phyloP scores from a whole-genome alignment of 2,113 vertebrate genomes.

The Gorsachius goisagi region DNA sequence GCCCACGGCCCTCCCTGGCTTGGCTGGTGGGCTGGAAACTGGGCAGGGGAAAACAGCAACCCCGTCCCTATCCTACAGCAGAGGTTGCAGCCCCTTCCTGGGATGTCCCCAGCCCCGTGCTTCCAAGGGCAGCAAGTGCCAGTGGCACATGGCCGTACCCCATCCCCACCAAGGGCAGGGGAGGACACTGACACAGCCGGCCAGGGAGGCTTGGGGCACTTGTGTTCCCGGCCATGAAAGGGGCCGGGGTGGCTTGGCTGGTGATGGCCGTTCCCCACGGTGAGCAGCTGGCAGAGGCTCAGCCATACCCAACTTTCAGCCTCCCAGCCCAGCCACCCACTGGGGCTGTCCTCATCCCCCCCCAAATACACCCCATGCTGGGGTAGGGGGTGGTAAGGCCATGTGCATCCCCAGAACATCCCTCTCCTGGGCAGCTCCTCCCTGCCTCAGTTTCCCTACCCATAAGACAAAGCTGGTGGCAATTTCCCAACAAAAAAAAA shows the following conservation, averaged over 20 bases:
- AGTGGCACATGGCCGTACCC: neutral
- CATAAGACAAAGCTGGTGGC: accelerated
- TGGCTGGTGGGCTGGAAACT: neutral
- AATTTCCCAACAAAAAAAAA: neutral
- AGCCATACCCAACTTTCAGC: neutral
- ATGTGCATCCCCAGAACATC: neutral
- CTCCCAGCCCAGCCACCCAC: neutral
- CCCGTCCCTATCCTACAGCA: neutral
- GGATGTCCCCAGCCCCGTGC: neutral
- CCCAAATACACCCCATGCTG: accelerated
- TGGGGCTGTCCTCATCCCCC: neutral
- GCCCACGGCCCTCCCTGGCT: no score
- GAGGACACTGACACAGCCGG: neutral
- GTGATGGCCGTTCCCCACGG: neutral
- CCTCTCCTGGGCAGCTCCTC: neutral
- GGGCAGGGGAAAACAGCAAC: neutral
- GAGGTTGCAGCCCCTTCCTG: neutral
- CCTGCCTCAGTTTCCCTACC: neutral
- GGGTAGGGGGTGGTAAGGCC: neutral
- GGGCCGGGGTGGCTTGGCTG: neutral
- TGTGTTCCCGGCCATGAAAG: neutral
- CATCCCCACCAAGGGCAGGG: neutral
- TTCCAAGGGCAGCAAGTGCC: neutral
- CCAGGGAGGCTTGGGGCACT: neutral
- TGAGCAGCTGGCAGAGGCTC: neutral